These are phyloP conservation scores for Sebastes reedi DNA, from an alignment of 2,797 vertebrate species.

Conservation along the genomic window DNA sequence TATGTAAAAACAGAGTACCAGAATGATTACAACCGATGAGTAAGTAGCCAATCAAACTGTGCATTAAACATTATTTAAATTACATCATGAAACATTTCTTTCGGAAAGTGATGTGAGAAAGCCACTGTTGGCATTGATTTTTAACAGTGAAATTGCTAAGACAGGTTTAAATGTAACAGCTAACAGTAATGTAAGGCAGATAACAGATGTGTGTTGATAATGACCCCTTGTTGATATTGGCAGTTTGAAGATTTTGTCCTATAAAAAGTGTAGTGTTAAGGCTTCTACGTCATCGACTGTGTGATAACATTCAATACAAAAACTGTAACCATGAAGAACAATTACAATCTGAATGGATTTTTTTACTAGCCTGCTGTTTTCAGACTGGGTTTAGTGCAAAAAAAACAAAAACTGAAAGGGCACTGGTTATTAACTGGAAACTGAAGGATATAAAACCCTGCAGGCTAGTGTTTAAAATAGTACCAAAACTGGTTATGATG, in stretches of 20 bases:
- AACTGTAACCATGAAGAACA: constrained; percentile 1
- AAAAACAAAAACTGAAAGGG: not conserved
- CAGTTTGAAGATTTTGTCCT: constrained; percentile 42
- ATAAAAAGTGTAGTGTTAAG: constrained; percentile 60
- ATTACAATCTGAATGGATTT: constrained; percentile 5
- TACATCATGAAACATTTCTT: constrained; percentile 21
- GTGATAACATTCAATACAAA: constrained; percentile 51
- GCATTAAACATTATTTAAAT: not conserved
- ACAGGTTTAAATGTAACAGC: constrained; percentile 25
- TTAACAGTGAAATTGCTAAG: constrained; percentile 18
- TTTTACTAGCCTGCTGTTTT: not conserved
- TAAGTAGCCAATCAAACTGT: constrained; percentile 1
- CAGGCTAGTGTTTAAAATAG: constrained; percentile 14
- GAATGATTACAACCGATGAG: constrained; percentile 22
- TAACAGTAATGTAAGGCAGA: constrained; percentile 61
- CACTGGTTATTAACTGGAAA: constrained; percentile 9
- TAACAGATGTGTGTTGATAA: constrained; percentile 31
- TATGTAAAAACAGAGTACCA: constrained; percentile 27
- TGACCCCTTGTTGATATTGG: constrained; percentile 40
- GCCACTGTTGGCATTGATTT: constrained; percentile 25
- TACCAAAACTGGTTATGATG: constrained; percentile 15
- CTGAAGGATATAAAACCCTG: not conserved
- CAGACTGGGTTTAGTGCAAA: constrained; percentile 37
- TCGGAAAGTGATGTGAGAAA: constrained; percentile 23
- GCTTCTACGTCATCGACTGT: constrained; percentile 47